Conservation (phyloP, 2,797 vertebrate species). For the Lerista edwardsae region DNA sequence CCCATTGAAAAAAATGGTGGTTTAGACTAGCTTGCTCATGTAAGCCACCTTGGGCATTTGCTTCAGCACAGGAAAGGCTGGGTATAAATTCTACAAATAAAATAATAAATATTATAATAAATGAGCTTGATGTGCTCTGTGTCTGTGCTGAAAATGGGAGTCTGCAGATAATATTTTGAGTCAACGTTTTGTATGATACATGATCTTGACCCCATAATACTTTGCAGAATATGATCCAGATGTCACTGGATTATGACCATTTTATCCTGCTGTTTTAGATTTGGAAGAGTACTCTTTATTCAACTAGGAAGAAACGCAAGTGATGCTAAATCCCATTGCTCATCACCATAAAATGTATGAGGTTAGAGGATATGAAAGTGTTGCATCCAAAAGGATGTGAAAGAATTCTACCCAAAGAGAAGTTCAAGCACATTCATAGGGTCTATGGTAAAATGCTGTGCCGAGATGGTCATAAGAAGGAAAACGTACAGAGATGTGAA, state of each 20-base stretch:
- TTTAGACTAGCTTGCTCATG: too few relatives aligned
- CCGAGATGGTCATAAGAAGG: constrained; percentile 50
- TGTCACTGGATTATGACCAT: constrained; percentile 25
- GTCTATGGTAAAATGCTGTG: constrained; percentile 49
- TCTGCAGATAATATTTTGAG: not conserved
- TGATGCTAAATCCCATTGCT: constrained; percentile 64
- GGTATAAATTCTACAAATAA: too few relatives aligned
- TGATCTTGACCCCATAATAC: not conserved
- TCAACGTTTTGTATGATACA: not conserved
- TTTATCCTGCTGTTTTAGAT: constrained; percentile 59
- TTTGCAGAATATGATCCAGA: constrained; percentile 26
- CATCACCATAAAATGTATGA: constrained; percentile 69
- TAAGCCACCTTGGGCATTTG: too few relatives aligned
- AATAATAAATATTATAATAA: not conserved
- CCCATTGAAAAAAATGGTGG: too few relatives aligned
- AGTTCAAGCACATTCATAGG: constrained; percentile 65
- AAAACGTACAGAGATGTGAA: constrained; percentile 24
- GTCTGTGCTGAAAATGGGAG: not conserved
- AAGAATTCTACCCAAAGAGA: constrained; percentile 59
- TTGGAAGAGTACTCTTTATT: constrained; percentile 59
- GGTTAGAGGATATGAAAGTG: constrained; percentile 62
- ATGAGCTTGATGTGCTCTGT: not conserved
- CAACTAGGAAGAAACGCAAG: constrained; percentile 49
- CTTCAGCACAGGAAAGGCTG: not conserved
- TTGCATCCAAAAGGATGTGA: constrained; percentile 59